Conservation (phyloP, 2,113 vertebrate species). For the Ovis aries region DNA sequence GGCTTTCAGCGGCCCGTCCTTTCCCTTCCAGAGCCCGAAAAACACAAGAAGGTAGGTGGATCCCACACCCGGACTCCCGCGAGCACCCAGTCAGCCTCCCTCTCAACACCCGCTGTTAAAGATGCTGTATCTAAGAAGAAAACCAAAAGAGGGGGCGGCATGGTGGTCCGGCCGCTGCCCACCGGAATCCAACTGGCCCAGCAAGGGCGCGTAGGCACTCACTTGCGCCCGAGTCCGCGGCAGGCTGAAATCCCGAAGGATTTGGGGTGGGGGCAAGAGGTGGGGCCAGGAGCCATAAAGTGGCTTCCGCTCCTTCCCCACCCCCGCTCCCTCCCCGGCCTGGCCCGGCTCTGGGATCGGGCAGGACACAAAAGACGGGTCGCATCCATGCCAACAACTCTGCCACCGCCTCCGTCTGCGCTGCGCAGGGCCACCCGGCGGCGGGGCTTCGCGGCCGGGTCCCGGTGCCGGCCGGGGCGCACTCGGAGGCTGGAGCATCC, state of each 20-base stretch:
- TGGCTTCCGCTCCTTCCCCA: slow-evolving; percentile 28
- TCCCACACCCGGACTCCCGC: not conserved
- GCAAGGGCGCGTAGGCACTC: not conserved
- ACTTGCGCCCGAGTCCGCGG: not conserved
- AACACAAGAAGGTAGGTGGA: not conserved
- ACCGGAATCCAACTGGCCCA: not conserved
- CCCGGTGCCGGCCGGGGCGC: not conserved
- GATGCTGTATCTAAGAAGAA: not conserved
- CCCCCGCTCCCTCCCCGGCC: not conserved
- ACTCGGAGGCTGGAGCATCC: not conserved
- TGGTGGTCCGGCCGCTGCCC: not conserved
- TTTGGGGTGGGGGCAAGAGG: slow-evolving; percentile 37
- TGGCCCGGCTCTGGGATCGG: slow-evolving; percentile 14
- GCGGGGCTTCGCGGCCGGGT: not conserved
- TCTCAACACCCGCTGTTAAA: slow-evolving; percentile 20
- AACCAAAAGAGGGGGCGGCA: not conserved
- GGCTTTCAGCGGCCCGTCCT: not conserved
- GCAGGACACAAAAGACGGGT: slow-evolving; percentile 54
- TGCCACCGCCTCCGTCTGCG: not conserved
- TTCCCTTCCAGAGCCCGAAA: not conserved
- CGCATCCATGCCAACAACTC: slow-evolving; percentile 8
- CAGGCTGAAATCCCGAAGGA: not conserved
- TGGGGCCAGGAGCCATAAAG: slow-evolving; percentile 55
- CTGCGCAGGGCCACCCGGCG: not conserved
- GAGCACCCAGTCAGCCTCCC: not conserved